These are phyloP conservation scores for Caenorhabditis imperialis DNA, from an alignment of 2,888 invertebrate species.

Conservation along the genomic window DNA sequence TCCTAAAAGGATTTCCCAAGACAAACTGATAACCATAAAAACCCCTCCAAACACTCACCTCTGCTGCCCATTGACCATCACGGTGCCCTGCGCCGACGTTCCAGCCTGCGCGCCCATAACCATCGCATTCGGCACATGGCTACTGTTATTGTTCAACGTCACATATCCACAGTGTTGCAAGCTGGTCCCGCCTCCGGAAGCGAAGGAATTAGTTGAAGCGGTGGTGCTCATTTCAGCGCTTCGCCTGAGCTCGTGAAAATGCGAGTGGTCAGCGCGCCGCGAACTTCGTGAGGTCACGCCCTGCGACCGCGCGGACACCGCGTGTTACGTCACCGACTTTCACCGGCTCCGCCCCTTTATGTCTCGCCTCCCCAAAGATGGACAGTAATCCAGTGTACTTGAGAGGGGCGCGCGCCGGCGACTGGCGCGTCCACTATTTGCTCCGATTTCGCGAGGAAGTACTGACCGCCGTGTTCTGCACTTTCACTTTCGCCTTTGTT, in stretches of 20 bases:
- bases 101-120: slow-evolving; percentile 15
- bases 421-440: slow-evolving; percentile 52
- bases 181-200: slow-evolving; percentile 33
- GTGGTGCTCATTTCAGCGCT: slow-evolving; percentile 47
- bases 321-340: slow-evolving; percentile 57
- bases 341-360: slow-evolving; percentile 36
- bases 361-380: slow-evolving; percentile 27
- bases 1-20: too few relatives aligned
- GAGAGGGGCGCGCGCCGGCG: slow-evolving; percentile 39
- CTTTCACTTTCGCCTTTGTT: slow-evolving; percentile 12
- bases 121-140: slow-evolving; percentile 23
- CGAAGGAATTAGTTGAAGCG: background rate
- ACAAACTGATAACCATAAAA: too few relatives aligned
- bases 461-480: too few relatives aligned
- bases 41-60: too few relatives aligned
- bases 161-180: slow-evolving; percentile 41
- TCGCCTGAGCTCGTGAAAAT: too few relatives aligned
- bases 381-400: slow-evolving; percentile 55
- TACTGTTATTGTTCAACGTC: slow-evolving; percentile 17
- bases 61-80: slow-evolving; percentile 24
- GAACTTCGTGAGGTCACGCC: slow-evolving; percentile 62
- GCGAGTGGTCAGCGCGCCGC: too few relatives aligned
- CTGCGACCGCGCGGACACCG: slow-evolving; percentile 54
- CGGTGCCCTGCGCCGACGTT: slow-evolving; percentile 9
- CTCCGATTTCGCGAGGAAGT: slow-evolving; percentile 8